Percentiles rank a stretch among this genome's conserved stretches.
Evolutionary conservation across 2,888 invertebrate species (phyloP).

Genomic region (Lycaena phlaeas): DNA sequence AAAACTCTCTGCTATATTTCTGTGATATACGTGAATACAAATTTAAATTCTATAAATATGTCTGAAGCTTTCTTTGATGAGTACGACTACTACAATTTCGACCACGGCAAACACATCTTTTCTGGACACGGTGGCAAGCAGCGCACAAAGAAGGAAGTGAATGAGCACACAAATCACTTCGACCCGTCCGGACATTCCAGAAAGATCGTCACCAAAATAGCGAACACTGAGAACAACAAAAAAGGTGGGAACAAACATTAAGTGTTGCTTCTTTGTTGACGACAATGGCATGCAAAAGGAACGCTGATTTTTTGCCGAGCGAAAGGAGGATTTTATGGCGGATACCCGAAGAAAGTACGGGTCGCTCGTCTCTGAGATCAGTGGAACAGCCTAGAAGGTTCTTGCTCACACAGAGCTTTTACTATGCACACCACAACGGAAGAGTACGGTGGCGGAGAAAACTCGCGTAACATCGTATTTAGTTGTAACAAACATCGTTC

Average conservation of each 20-base stretch:
- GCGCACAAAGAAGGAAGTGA: slow-evolving; percentile 90
- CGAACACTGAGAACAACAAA: slow-evolving; percentile 88
- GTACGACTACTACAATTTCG: slow-evolving; percentile 95
- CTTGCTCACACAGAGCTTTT: slow-evolving; percentile 49
- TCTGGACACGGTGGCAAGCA: slow-evolving; percentile 93
- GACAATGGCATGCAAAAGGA: slow-evolving; percentile 56
- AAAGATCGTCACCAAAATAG: slow-evolving; percentile 89
- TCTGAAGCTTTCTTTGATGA: slow-evolving; percentile 90
- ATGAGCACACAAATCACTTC: slow-evolving; percentile 90
- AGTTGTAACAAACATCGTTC: slow-evolving; percentile 49
- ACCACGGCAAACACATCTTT: slow-evolving; percentile 91
- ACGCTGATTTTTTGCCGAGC: slow-evolving; percentile 45
- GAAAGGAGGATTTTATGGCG: slow-evolving; percentile 61
- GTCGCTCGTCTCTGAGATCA: slow-evolving; percentile 55
- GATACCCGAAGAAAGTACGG: slow-evolving; percentile 51
- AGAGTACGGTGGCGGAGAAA: slow-evolving; percentile 31
- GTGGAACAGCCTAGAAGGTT: slow-evolving; percentile 59
- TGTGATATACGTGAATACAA: slow-evolving; percentile 29
- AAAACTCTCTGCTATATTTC: slow-evolving; percentile 35
- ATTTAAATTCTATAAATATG: slow-evolving; percentile 71
- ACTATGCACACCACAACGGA: slow-evolving; percentile 40
- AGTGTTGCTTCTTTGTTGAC: slow-evolving; percentile 21
- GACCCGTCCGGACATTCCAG: slow-evolving; percentile 95
- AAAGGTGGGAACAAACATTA: slow-evolving; percentile 63
- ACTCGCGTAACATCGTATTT: slow-evolving; percentile 27